Base-by-base conservation (phyloP, 2,888 invertebrate species). In the Tenthredo amoena region DNA sequence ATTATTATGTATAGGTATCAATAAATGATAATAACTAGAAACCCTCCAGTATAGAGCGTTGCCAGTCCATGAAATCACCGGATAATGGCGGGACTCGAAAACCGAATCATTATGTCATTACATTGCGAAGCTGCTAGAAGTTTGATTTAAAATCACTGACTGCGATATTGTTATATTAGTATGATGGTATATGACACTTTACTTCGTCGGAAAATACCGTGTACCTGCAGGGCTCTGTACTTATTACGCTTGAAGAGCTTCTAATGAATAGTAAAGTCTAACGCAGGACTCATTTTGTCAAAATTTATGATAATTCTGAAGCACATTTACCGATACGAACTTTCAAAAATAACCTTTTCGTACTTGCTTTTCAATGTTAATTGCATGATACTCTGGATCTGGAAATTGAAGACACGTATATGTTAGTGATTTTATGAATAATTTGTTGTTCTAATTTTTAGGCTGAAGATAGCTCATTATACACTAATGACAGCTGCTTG, bases 381-480 rank as follows among this genome's bases (percentile, higher is more conserved):
- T 34, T 34, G 15, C 34, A 68, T 26, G 34, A 68, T 34, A 34
- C 6, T 34, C 7, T 34, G 34, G 6, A 34, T 15, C 10, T 68
- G 1, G 6, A 34, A 68, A 31, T 34, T 7, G 34, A 68, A 34
- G 34, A 34, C 34, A 68, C 6, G 62, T 21, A 12, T 40, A 2
- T 72, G 1, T 40, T 7, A 50, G 47, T 34, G 31, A n/a, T 55
- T 77, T 31, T 0, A 31, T 34, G 2, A 50, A 31, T 34, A 34
- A 77, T 77, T 0, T n/a, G n/a, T 50, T 10, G n/a, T 77, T 77
- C 6, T 7, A n/a, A 55, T 55, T 50, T 77, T 7, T 34, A 77
- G 77, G 55, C 31, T 77, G 18, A 50, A 50, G 77, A 10, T 50
- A 50, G 77, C 77, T 15, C 77, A 77, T 55, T 77, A 77, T 55